These are phyloP conservation scores for human (Homo sapiens) DNA, from an alignment of 2,113 vertebrate species.

Conservation along the genomic window GRCh38 chr1:208476501-208477000, in stretches of 20 bases:
- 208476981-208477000: rapidly evolving
- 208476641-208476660: neutral
- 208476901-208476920: neutral
- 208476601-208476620: neutral
- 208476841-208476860: conserved; percentile 59
- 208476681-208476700: neutral
- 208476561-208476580: neutral
- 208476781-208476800: conserved; percentile 22
- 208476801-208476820: conserved; percentile 59
- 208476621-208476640: neutral
- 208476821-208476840: conserved; percentile 43
- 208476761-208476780: neutral
- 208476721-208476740: neutral
- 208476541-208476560: neutral
- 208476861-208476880: neutral
- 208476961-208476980: neutral
- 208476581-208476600: neutral
- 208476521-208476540: neutral
- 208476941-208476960: conserved; percentile 1
- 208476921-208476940: neutral
- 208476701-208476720: rapidly evolving
- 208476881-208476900: rapidly evolving
- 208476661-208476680: neutral
- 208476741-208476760: neutral
- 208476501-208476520: conserved; percentile 35